Conservation (phyloP, 1,140 invertebrate species). For the Globodera rostochiensis region DNA sequence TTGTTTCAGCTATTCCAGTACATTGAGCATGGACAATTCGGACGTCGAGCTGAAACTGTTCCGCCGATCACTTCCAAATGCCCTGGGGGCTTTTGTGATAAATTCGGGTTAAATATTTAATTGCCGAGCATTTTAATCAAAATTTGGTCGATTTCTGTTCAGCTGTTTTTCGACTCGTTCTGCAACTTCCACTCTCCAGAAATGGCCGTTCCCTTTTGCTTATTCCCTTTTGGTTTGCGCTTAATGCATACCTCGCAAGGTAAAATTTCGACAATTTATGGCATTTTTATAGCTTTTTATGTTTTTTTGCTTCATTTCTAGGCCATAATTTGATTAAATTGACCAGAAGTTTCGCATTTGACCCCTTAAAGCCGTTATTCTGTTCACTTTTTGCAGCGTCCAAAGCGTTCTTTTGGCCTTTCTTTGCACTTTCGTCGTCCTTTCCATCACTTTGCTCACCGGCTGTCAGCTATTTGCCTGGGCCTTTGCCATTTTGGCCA, state of each 20-base stretch:
- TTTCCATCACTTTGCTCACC: conserved; percentile 25
- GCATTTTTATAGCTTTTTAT: background rate
- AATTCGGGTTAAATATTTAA: conserved; percentile 44
- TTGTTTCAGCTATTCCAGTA: conserved; percentile 11
- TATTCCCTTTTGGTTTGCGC: conserved; percentile 41
- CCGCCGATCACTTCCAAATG: conserved; percentile 31
- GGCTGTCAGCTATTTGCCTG: conserved; percentile 44
- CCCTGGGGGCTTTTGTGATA: conserved; percentile 21
- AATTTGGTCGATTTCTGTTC: conserved; percentile 19
- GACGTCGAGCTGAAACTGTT: conserved; percentile 55
- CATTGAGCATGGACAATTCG: conserved; percentile 45
- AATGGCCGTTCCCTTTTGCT: conserved; percentile 33
- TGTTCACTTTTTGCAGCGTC: conserved; percentile 32
- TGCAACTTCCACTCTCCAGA: conserved; percentile 18
- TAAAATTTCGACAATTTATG: background rate
- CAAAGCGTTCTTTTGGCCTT: conserved; percentile 32
- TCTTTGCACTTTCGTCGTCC: conserved; percentile 20
- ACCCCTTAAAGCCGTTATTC: too few relatives aligned
- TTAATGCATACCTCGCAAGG: conserved; percentile 29
- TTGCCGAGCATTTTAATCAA: conserved; percentile 26
- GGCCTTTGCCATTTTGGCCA: conserved; percentile 44
- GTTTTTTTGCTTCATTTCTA: conserved; percentile 6
- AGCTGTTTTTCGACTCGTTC: conserved; percentile 42
- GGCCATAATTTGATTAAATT: conserved; percentile 1
- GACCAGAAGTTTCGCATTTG: too few relatives aligned